Evolutionary conservation across 1,140 invertebrate genomes (phyloP), one percentile per base, ranked within the genome.

Genomic region (Heliconius eleuchia): DNA sequence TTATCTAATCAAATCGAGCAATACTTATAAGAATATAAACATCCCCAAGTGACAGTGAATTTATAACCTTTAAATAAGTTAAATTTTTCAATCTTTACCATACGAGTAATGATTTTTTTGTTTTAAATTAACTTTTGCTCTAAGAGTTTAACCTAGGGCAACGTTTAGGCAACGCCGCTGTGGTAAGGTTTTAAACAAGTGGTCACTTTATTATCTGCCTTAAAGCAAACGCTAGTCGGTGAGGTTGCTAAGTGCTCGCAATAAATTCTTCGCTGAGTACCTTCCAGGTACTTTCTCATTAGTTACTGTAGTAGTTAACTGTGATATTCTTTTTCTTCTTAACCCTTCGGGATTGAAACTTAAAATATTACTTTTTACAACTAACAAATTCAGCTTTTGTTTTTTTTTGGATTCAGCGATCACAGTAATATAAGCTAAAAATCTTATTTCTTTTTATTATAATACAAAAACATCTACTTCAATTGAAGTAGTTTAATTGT

Each of bases 211-310:
- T 79, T 87, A 82, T 86, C 83, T 86, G 85, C 87, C 86, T 88
- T 87, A 85, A 85, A 83, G 84, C 79, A 85, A 87, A 79, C 83
- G 84, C 82, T 88, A 81, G 73, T 80, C 78, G 81, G 83, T 85
- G 83, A 82, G 85, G 84, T 84, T 81, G 83, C 88, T 90, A 89
- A 91, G 89, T 91, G 88, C 88, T 85, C 75, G 85, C 85, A 83
- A 90, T 91, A 91, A 91, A 91, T 90, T 86, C 82, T 83, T 81
- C 79, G 74, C 74, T 80, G 80, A 88, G 84, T 83, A 86, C 84
- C 87, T 82, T 81, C 79, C 86, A 89, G 89, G 87, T 89, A 80
- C 84, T 87, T 85, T 84, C 87, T 87, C 86, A 89, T 88, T 88
- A 88, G 81, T 81, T 81, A 82, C 72, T 78, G 60, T 75, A 78